Conservation (phyloP, 2,888 invertebrate species). For the Cerastoderma edule region DNA sequence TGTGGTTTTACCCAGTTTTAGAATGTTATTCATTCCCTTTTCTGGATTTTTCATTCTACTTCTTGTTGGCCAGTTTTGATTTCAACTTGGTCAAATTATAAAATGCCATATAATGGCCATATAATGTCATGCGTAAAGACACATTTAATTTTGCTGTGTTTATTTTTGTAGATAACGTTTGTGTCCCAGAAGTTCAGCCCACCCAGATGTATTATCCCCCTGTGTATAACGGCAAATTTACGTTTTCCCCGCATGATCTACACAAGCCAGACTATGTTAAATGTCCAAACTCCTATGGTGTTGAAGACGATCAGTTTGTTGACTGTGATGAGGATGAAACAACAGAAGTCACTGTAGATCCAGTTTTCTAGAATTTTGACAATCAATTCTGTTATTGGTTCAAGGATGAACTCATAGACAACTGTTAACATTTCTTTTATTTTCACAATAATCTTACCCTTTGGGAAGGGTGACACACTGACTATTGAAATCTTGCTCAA, state of each 20-base stretch:
- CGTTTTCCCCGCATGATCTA: slow-evolving; percentile 65
- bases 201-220: slow-evolving; percentile 51
- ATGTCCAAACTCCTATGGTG: slow-evolving; percentile 32
- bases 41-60: too few species aligned
- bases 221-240: slow-evolving; percentile 45
- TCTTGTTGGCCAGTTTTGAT: neutral
- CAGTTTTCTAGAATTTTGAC: slow-evolving; percentile 36
- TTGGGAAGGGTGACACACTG: too few species aligned
- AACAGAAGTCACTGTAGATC: slow-evolving; percentile 43
- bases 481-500: too few species aligned
- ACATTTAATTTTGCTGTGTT: too few species aligned
- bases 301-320: slow-evolving; percentile 68
- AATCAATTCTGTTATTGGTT: neutral
- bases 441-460: too few species aligned
- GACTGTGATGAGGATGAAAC: slow-evolving; percentile 57
- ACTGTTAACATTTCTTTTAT: too few species aligned
- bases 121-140: neutral
- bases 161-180: slow-evolving; percentile 42
- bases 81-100: neutral
- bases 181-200: slow-evolving; percentile 35
- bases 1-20: too few species aligned
- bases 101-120: too few species aligned
- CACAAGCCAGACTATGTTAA: slow-evolving; percentile 59
- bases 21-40: too few species aligned
- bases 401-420: neutral